Evolutionary conservation across 2,113 vertebrate species (phyloP).

Genomic region (Paramisgurnus dabryanus): DNA sequence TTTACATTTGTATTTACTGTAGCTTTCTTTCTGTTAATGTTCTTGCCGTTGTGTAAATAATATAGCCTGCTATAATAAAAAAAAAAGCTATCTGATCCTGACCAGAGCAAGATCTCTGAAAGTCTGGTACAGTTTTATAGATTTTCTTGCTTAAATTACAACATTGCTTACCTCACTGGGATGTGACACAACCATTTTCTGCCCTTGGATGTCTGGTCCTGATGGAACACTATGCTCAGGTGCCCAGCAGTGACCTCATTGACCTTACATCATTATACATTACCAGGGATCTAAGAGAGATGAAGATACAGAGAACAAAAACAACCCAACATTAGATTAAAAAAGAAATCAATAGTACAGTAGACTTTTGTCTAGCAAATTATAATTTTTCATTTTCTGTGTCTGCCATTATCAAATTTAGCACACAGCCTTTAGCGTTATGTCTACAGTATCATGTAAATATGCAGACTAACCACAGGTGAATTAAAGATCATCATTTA

Average conservation of each 20-base stretch:
- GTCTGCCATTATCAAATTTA: background rate
- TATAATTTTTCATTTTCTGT: background rate
- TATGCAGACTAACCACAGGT: no score
- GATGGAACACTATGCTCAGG: slow-evolving; percentile 2
- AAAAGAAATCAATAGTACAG: slow-evolving; percentile 31
- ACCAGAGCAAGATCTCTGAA: no score
- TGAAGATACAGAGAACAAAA: background rate
- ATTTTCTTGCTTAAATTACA: background rate
- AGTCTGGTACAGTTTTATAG: no score
- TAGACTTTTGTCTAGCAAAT: slow-evolving; percentile 13
- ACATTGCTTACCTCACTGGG: background rate
- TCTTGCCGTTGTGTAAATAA: no score
- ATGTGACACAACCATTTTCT: background rate
- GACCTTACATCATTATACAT: slow-evolving; percentile 1
- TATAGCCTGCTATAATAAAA: no score
- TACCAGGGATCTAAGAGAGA: slow-evolving; percentile 19
- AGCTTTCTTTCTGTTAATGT: no score
- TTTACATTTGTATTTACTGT: no score
- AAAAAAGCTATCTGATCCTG: no score
- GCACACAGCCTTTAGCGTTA: no score
- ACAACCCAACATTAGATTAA: slow-evolving; percentile 15
- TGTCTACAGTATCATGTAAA: no score
- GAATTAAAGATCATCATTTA: no score
- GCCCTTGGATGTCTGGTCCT: slow-evolving; percentile 2
- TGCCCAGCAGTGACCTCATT: background rate